A percentile compares a stretch with the other conserved stretches of the same genome.
phyloP scores from a whole-genome alignment of 53 echinoderm and acorn worm genomes.

The Apostichopus leukothele region DNA sequence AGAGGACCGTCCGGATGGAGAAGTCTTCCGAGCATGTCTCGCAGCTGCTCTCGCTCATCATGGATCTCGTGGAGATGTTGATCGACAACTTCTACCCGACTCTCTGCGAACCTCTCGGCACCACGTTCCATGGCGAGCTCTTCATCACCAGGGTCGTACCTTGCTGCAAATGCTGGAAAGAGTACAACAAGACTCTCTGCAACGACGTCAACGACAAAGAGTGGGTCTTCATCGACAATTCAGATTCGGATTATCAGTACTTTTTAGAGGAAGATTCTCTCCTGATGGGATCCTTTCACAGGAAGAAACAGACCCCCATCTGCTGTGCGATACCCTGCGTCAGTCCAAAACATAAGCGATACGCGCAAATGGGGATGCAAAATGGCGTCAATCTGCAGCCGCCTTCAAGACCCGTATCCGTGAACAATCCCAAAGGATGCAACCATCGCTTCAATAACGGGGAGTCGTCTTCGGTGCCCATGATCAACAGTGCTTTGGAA shows the following conservation, averaged over 20 bases:
- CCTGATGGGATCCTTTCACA: slow-evolving; percentile 54
- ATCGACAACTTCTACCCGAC: slow-evolving; percentile 96
- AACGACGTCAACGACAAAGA: slow-evolving; percentile 83
- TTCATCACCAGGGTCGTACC: slow-evolving; percentile 92
- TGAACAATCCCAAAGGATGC: slow-evolving; percentile 9
- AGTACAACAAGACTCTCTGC: slow-evolving; percentile 71
- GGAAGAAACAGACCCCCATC: slow-evolving; percentile 47
- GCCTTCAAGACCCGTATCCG: slow-evolving; percentile 17
- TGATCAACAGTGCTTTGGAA: slow-evolving; percentile 14
- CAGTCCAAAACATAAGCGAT: slow-evolving; percentile 34
- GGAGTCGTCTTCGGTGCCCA: slow-evolving; percentile 23
- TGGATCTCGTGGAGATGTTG: slow-evolving; percentile 86
- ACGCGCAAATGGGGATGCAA: slow-evolving; percentile 15
- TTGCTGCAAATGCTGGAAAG: slow-evolving; percentile 83
- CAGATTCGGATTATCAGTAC: slow-evolving; percentile 53
- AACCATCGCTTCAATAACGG: background rate
- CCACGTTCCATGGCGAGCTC: slow-evolving; percentile 86
- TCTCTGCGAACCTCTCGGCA: slow-evolving; percentile 83
- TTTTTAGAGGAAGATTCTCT: slow-evolving; percentile 51
- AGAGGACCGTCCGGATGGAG: slow-evolving; percentile 64
- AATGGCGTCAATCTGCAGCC: background rate
- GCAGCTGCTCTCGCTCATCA: slow-evolving; percentile 75
- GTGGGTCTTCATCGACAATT: slow-evolving; percentile 81
- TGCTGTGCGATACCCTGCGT: slow-evolving; percentile 76
- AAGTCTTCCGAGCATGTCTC: slow-evolving; percentile 74